Conservation (phyloP, 2,797 vertebrate genomes). For the Aeoliscus strigatus region DNA sequence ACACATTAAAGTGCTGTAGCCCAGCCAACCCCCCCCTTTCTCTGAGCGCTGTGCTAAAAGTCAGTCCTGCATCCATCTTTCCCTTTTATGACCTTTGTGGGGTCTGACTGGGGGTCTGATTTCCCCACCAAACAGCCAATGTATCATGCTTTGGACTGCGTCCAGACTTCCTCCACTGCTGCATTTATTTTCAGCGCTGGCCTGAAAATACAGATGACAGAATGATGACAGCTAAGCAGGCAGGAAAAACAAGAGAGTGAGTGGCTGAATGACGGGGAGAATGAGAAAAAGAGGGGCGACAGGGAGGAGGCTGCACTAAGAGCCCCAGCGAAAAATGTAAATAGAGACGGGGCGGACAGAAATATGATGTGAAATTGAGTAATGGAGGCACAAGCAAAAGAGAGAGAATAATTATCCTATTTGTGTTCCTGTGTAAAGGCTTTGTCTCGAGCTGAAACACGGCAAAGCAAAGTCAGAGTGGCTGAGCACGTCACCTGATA, state of each 20-base stretch:
- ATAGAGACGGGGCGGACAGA: conserved; percentile 21
- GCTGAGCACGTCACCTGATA: conserved; percentile 10
- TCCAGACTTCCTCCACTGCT: conserved; percentile 35
- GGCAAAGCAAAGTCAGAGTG: conserved; percentile 29
- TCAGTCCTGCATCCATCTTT: conserved; percentile 45
- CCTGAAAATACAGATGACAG: conserved; percentile 37
- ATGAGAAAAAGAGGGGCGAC: neutral
- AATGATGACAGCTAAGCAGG: conserved; percentile 45
- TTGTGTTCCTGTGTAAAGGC: neutral
- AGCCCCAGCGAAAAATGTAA: conserved; percentile 21
- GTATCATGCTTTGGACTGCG: conserved; percentile 44
- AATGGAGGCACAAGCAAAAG: conserved; percentile 19
- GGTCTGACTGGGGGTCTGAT: conserved; percentile 12
- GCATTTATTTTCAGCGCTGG: conserved; percentile 26
- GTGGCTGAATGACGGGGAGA: conserved; percentile 24
- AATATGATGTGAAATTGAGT: conserved; percentile 23
- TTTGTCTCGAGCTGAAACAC: neutral
- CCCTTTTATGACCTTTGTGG: conserved; percentile 49
- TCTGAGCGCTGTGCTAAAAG: conserved; percentile 17
- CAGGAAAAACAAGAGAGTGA: conserved; percentile 30
- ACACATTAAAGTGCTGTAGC: neutral
- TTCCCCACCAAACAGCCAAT: conserved; percentile 42
- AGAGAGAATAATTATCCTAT: neutral
- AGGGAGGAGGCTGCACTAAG: conserved; percentile 9
- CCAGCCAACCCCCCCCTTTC: neutral